Evolutionary conservation across 2,113 vertebrate species (phyloP), one percentile per base, ranked within the genome.

Genomic region (Salvelinus alpinus): DNA sequence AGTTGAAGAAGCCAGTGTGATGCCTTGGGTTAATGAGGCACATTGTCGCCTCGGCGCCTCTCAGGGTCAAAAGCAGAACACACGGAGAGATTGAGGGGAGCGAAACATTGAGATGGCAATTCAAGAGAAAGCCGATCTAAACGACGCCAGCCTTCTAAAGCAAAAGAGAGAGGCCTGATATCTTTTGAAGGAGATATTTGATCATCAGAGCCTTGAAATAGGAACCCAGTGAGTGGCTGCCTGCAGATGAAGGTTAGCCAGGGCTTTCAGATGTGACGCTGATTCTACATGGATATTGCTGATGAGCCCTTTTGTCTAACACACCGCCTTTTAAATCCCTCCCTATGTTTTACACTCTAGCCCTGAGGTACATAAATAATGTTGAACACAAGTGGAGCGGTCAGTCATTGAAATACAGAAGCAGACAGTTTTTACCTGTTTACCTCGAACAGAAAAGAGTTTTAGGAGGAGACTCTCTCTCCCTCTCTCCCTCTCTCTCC

Each of bases 171-270:
- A 67, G 59, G 29, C 7, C 14, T 16, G 93, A 94, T 94, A 94
- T 93, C n/a, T 94, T 94, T 92, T 94, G 93, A 94, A 94, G 91
- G 94, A 94, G 94, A 95, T 94, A 94, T 93, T 94, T 96, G 95
- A 96, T 96, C 95, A 95, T 94, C 94, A 93, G 93, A 94, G 94
- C 94, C 93, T 95, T 95, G 94, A 94, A 95, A 96, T 93, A 88
- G 91, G 94, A 94, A 90, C 90, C 90, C 85, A 91, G 91, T 88
- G 92, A 92, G 92, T 91, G 66, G 16, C 27, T 20, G 93, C 87
- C 92, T 93, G 91, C 90, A 95, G 95, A 95, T 94, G 93, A 93
- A 93, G 93, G 93, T 91, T 90, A 94, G 92, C 89, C 60, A 1
- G 75, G 73, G 78, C 71, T 69, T 62, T 4, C 29, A 64, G 18